Base-by-base conservation (phyloP, 37 sponge, comb jelly and placozoan species). In the Cliona cf. orientalis region DNA sequence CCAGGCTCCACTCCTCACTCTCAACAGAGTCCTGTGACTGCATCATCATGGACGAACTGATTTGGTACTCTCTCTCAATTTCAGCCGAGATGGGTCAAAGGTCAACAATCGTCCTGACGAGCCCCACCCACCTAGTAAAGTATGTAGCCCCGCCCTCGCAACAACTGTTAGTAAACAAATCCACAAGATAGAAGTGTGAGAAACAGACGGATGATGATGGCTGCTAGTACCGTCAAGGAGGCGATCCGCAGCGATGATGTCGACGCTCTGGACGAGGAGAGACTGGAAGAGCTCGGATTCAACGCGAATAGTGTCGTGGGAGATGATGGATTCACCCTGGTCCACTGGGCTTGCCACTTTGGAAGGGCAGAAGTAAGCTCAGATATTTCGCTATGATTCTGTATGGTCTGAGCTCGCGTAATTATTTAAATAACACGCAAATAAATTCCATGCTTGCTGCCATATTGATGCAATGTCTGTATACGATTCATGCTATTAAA, bases 301-400 rank as follows among this genome's bases (percentile, higher is more conserved):
- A 76, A 69, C 35, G 40, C 81, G 1, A 81, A 81, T 25, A 46
- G 28, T 11, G 33, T 46, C 3, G 12, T 80, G 1, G 91, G 91
- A 33, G 40, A 37, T 5, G 91, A 90, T 68, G 77, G 69, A 5
- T 85, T 69, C 64, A 49, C 81, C 9, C 72, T 66, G 4, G 72
- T 85, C 40, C 91, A 90, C 43, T 85, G 91, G 91, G 86, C 91
- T 3, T 90, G 91, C 43, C 81, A 85, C 62, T 90, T 62, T 39
- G 86, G 91, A 5, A 56, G 46, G 7, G 63, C 76, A 39, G 82
- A 85, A 78, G 91, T 85, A 25, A 3, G 42, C 5, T 22, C n/a
- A 3, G 6, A 39, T 38, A 68, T 68, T 66, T 46, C 19, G 26
- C 17, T 19, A 11, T 11, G 55, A 19, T 49, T 11, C 55, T 49